Percentiles rank a stretch among this genome's conserved stretches.
phyloP scores from a whole-genome alignment of 2,797 vertebrate genomes.

The Myoxocephalus aenaeus region DNA sequence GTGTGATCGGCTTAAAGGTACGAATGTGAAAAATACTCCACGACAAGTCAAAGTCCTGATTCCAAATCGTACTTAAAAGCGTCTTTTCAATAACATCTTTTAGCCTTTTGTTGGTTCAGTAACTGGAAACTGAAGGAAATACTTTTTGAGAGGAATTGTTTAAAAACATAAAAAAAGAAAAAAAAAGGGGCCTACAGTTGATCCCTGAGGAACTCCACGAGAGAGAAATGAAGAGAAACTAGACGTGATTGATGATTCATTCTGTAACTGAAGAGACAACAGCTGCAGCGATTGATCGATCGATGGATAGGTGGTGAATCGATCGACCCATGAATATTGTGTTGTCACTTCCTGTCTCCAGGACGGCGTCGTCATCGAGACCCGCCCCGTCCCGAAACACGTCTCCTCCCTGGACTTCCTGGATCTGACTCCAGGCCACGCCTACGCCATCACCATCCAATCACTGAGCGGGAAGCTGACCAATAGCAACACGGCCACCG shows the following conservation, averaged over 20 bases:
- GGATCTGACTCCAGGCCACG: constrained; percentile 87
- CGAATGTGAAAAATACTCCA: background rate
- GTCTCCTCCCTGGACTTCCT: constrained; percentile 85
- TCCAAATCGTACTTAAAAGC: background rate
- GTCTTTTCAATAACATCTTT: background rate
- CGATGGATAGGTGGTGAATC: background rate
- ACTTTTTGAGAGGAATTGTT: too few species aligned
- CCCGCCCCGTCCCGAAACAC: constrained; percentile 87
- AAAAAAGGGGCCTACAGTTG: background rate
- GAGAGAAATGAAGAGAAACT: background rate
- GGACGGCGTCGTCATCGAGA: constrained; percentile 77
- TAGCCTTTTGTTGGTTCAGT: background rate
- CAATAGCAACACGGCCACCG: constrained; percentile 81
- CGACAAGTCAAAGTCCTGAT: background rate
- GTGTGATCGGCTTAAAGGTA: background rate
- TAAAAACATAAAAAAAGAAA: background rate
- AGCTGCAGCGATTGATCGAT: background rate
- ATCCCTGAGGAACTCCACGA: background rate
- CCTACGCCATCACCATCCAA: constrained; percentile 87
- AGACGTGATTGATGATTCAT: background rate
- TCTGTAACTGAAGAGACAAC: background rate
- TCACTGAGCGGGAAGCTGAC: constrained; percentile 88
- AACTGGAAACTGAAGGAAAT: too few species aligned
- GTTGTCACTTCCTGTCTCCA: constrained; percentile 54
- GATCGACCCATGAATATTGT: background rate